Evolutionary conservation across 2,797 vertebrate species (phyloP).

Genomic region (Onychomys leucogaster): DNA sequence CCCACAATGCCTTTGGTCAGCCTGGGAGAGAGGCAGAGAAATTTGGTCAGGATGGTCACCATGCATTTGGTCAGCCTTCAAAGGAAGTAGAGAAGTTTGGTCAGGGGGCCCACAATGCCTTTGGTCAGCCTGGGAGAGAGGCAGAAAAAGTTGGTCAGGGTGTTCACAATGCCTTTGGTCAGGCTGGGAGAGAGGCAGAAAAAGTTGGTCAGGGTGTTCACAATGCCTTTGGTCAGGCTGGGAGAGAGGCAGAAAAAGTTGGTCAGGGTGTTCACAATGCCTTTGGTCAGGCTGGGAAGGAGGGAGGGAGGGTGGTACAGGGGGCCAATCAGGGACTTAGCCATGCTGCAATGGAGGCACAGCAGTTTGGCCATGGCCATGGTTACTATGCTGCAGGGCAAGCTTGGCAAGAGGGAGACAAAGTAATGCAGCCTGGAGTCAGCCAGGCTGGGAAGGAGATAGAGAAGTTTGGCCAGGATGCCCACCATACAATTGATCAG

Average conservation of each 20-base stretch:
- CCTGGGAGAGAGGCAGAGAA: background rate
- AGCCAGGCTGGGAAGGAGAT: conserved; percentile 47
- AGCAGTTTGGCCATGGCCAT: background rate
- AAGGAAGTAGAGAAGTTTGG: conserved; percentile 61
- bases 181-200: background rate
- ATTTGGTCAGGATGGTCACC: background rate
- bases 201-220: background rate
- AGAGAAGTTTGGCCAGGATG: conserved; percentile 17
- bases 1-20: background rate
- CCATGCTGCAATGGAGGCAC: background rate
- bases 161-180: background rate
- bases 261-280: conserved; percentile 62
- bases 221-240: background rate
- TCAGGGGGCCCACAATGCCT: conserved; percentile 38
- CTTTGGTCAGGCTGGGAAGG: background rate
- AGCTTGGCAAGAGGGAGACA: conserved; percentile 26
- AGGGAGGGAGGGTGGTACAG: background rate
- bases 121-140: background rate
- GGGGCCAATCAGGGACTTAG: background rate
- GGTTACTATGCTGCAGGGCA: background rate
- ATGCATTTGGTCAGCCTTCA: background rate
- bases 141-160: conserved; percentile 33
- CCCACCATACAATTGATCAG: conserved; percentile 61
- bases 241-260: background rate
- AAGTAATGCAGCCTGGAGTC: background rate